phyloP scores from a whole-genome alignment of 2,888 invertebrate genomes.

The Temnothorax ravouxi region DNA sequence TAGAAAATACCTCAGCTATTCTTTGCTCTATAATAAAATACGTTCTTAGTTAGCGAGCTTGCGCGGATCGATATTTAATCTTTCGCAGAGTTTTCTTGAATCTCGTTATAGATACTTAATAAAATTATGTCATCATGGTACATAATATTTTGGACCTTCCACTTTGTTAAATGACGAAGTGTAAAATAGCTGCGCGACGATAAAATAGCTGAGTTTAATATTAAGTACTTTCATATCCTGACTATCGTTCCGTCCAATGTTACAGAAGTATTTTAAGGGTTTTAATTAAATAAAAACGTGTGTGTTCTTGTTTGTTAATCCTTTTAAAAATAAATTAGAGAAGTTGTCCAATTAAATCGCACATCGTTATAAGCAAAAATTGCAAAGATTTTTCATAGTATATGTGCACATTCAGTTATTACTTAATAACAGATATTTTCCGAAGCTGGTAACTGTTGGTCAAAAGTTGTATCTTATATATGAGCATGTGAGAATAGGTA shows the following conservation, averaged over 20 bases:
- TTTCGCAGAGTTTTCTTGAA: not conserved
- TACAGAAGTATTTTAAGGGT: not conserved
- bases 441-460: not conserved
- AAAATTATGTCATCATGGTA: not conserved
- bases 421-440: not conserved
- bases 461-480: not conserved
- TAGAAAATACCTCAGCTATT: conserved; percentile 40
- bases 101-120: conserved; percentile 2
- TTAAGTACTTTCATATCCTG: not conserved
- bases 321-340: not conserved
- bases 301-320: not conserved
- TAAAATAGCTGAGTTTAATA: not conserved
- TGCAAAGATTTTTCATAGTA: not conserved
- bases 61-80: not conserved
- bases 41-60: not conserved
- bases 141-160: not conserved
- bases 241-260: not conserved
- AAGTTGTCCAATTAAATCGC: not conserved
- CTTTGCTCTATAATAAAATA: conserved; percentile 37
- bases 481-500: not conserved
- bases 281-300: not conserved
- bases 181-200: not conserved
- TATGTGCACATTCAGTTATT: not conserved
- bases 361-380: not conserved
- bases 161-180: not conserved